Conservation (phyloP, 2,113 vertebrate genomes). For the Tenebrosternarchus preto region DNA sequence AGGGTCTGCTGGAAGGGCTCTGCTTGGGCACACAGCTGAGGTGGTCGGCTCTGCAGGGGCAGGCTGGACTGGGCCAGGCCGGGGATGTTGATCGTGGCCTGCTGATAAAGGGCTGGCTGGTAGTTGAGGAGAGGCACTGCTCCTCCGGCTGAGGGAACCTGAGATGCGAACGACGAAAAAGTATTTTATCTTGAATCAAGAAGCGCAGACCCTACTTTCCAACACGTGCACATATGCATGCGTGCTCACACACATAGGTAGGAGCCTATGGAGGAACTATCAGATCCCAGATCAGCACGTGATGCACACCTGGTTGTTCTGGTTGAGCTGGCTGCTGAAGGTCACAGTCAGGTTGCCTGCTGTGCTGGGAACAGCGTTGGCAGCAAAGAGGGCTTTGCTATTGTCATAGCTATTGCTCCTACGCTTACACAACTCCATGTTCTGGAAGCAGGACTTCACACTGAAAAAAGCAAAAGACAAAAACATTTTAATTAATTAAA, state of each 20-base stretch:
- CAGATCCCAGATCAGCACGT: background rate
- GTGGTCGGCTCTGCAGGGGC: slow-evolving; percentile 85
- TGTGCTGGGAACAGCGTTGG: slow-evolving; percentile 89
- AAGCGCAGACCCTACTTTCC: background rate
- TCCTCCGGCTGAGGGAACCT: slow-evolving; percentile 85
- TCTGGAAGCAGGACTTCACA: slow-evolving; percentile 98
- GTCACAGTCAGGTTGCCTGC: slow-evolving; percentile 91
- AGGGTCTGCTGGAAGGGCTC: slow-evolving; percentile 99
- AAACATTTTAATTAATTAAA: background rate
- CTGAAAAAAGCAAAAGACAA: slow-evolving; percentile 67
- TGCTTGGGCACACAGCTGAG: slow-evolving; percentile 90
- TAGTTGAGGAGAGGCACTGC: slow-evolving; percentile 96
- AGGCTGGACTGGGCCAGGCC: slow-evolving; percentile 93
- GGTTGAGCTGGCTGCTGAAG: slow-evolving; percentile 77
- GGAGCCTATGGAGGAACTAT: background rate
- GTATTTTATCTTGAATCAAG: slow-evolving; percentile 13
- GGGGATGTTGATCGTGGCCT: slow-evolving; percentile 96
- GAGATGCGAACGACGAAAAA: slow-evolving; percentile 5
- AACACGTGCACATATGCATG: too few relatives aligned
- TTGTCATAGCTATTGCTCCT: slow-evolving; percentile 89
- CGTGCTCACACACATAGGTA: background rate
- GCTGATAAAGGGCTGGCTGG: slow-evolving; percentile 94
- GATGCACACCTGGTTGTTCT: slow-evolving; percentile 72
- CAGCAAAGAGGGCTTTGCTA: slow-evolving; percentile 91
- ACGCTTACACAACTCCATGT: slow-evolving; percentile 98